These are phyloP conservation scores for Leptinotarsa texana DNA, from an alignment of 1,140 invertebrate genomes.

Conservation along the genomic window DNA sequence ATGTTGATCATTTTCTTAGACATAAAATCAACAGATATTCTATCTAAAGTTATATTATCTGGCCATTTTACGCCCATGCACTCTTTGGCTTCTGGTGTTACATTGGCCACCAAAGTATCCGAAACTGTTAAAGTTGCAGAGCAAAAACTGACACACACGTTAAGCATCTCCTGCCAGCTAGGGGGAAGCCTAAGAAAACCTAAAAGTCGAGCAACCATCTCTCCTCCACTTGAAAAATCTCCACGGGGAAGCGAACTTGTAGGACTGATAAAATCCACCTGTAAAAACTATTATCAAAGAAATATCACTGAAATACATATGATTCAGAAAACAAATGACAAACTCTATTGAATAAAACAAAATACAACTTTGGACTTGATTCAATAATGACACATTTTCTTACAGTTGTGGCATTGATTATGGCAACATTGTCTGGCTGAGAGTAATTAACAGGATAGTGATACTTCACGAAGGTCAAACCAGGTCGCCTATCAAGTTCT, in stretches of 20 bases:
- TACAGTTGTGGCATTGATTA: constrained; percentile 79
- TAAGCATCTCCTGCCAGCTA: constrained; percentile 72
- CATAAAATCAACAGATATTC: constrained; percentile 74
- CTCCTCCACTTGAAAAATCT: constrained; percentile 59
- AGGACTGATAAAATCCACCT: constrained; percentile 72
- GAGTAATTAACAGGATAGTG: constrained; percentile 81
- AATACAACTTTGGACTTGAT: too few species aligned
- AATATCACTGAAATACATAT: too few species aligned
- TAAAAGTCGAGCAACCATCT: constrained; percentile 73
- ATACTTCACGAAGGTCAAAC: constrained; percentile 86
- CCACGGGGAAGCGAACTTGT: constrained; percentile 66
- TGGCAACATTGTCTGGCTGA: constrained; percentile 82
- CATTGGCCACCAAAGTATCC: constrained; percentile 63
- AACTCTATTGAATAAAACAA: too few species aligned
- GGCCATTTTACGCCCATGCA: constrained; percentile 67
- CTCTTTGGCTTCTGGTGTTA: constrained; percentile 68
- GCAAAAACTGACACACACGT: constrained; percentile 74
- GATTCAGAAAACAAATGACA: too few species aligned
- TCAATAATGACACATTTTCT: constrained; percentile 24
- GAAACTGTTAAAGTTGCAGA: constrained; percentile 63
- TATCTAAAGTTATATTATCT: constrained; percentile 56
- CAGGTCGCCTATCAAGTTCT: constrained; percentile 78
- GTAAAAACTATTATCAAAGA: constrained; percentile 8
- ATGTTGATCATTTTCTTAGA: constrained; percentile 63
- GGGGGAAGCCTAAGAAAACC: constrained; percentile 80